These are phyloP conservation scores for Drosophila ohnishii DNA, from an alignment of 1,140 invertebrate species.

Conservation along the genomic window DNA sequence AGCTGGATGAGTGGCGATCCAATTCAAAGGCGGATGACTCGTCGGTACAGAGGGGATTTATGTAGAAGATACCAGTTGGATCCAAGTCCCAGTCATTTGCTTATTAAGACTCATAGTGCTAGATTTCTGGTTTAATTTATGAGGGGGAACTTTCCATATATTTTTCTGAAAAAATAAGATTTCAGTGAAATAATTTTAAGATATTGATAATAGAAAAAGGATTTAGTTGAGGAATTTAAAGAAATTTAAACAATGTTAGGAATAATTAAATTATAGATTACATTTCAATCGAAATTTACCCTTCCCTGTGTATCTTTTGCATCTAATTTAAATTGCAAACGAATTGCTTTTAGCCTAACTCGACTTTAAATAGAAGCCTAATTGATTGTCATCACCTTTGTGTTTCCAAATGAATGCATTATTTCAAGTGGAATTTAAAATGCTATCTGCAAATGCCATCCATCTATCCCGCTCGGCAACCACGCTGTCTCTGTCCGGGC, in stretches of 20 bases:
- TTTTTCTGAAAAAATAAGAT: background rate
- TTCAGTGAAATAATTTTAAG: background rate
- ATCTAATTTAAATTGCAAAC: background rate
- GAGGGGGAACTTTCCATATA: background rate
- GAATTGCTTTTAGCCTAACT: background rate
- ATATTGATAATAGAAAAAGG: background rate
- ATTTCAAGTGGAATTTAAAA: conserved; percentile 44
- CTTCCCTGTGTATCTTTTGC: background rate
- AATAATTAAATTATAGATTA: background rate
- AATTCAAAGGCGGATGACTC: conserved; percentile 17
- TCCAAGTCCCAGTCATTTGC: conserved; percentile 2
- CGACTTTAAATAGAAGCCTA: conserved; percentile 5
- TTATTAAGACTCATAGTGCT: background rate
- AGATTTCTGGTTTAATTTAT: conserved; percentile 1
- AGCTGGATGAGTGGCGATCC: conserved; percentile 9
- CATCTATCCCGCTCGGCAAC: background rate
- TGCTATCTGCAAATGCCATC: conserved; percentile 20
- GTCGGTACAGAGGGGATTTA: conserved; percentile 10
- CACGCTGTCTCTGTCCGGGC: conserved; percentile 22
- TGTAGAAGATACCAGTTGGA: conserved; percentile 5
- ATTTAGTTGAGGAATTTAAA: background rate
- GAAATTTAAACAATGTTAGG: background rate
- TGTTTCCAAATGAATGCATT: conserved; percentile 34
- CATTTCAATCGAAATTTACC: background rate
- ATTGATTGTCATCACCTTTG: conserved; percentile 20